Conservation (phyloP, 2,797 vertebrate species). For the Tokudaia tokunoshimensis region DNA sequence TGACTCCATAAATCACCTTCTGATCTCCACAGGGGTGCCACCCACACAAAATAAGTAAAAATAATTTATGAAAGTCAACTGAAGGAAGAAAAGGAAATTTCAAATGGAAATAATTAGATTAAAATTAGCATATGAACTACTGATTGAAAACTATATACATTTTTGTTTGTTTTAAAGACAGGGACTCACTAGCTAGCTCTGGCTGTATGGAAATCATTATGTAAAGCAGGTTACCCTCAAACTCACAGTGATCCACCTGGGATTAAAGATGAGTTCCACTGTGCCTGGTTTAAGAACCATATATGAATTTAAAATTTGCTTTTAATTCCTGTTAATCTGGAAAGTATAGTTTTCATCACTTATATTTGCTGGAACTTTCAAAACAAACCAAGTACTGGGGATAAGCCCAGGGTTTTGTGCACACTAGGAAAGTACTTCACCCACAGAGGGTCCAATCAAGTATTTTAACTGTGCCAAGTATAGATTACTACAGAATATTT, state of each 20-base stretch:
- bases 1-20: too few relatives aligned
- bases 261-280: not conserved
- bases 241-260: not conserved
- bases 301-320: not conserved
- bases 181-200: not conserved
- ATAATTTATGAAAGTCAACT: not conserved
- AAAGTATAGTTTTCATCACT: not conserved
- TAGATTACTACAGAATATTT: not conserved
- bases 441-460: not conserved
- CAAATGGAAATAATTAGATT: not conserved
- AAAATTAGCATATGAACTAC: not conserved
- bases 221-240: not conserved
- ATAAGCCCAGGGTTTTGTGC: not conserved
- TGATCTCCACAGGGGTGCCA: too few relatives aligned
- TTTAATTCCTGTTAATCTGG: not conserved
- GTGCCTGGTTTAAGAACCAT: not conserved
- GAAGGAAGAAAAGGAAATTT: not conserved
- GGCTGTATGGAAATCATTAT: not conserved
- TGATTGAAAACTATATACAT: slow-evolving; percentile 13
- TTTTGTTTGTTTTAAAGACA: not conserved
- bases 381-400: not conserved
- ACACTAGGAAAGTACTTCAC: not conserved
- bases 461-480: not conserved
- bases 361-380: slow-evolving; percentile 12
- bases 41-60: not conserved